Base-by-base conservation (phyloP, 2,888 invertebrate species). In the Lacanobia wlatinum region DNA sequence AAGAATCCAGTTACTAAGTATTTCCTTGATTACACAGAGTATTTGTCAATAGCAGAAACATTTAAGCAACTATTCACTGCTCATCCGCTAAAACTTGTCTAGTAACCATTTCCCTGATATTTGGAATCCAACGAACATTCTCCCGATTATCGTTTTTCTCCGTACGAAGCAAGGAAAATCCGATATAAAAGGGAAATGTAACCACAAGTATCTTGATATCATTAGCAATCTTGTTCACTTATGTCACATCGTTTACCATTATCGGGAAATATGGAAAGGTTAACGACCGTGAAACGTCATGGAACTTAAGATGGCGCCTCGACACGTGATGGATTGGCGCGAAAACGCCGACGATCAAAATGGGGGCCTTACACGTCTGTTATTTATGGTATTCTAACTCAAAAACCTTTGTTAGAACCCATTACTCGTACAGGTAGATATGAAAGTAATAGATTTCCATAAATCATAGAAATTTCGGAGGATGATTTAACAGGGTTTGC, bases 391-490 rank as follows among this genome's bases (percentile, higher is more conserved):
- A 60, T 43, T 46, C 40, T 53, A 50, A 34, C 62, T 66, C 34
- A 60, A 73, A 74, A 65, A 64, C 68, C 65, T 68, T 68, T 62
- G 48, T 40, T 21, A 70, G 28, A 61, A 63, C 55, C 80, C 56
- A 73, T 81, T 77, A 60, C n/a, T 58, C 50, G 9, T 58, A 43
- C 56, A 80, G 81, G 63, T 76, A 66, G 76, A 69, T 66, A 72
- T 76, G 53, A 73, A 52, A 60, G 43, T 64, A 70, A 72, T 59
- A 73, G 16, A 65, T 63, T 72, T 66, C 28, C 52, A 69, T 75
- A 69, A 63, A 69, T 80, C 76, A 71, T 63, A 50, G 0, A 18
- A 61, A 64, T 50, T 68, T 66, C 40, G 38, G 43, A 38, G 67
- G 80, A 56, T 62, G 66, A 62, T 76, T 61, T 71, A 71, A 80